Evolutionary conservation across 1,140 invertebrate species (phyloP), one percentile per base, ranked within the genome.

Genomic region (Cyphomyrmex costatus): DNA sequence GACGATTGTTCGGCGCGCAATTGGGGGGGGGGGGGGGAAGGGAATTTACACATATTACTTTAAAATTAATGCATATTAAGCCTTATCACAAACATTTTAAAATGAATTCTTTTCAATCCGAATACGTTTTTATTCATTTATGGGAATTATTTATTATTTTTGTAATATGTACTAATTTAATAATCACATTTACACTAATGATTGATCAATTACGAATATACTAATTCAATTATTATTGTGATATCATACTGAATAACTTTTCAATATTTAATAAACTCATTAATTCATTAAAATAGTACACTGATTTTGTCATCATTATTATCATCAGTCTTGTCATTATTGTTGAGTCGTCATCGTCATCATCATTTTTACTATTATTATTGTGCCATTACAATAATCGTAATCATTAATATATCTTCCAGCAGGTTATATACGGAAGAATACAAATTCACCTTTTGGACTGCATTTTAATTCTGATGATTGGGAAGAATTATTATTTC

Each of bases 391-490:
- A 24, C 49, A 1, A 46, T 68, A 27, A 73, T 61, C 6, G 12
- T 30, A 77, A 61, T 16, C 42, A 30, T 78, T 19, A 42, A 42
- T 42, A 12, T n/a, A 16, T 42, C 27, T 7, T 65, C 16, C 27
- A 14, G 30, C 46, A 24, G 8, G 5, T 88, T 88, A 93, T 87
- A 93, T 85, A 74, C 92, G 90, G 12, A 91, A 92, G 76, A 91
- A 90, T 14, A 77, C 85, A 21, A 92, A 87, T 68, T 90, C 85
- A 56, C 71, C 74, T 87, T 77, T 89, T 3, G 16, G 4, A 66
- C 58, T 82, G 12, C n/a, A 56, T 74, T 66, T 86, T 46, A 33
- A 27, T 58, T 56, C 82, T 1, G 30, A 70, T 10, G 46, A 51
- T 46, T 58, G 36, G 0, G 42, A 42, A 53, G 21, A 30, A 60